These are phyloP conservation scores for Thaleichthys pacificus DNA, from an alignment of 2,797 vertebrate genomes.

Conservation along the genomic window DNA sequence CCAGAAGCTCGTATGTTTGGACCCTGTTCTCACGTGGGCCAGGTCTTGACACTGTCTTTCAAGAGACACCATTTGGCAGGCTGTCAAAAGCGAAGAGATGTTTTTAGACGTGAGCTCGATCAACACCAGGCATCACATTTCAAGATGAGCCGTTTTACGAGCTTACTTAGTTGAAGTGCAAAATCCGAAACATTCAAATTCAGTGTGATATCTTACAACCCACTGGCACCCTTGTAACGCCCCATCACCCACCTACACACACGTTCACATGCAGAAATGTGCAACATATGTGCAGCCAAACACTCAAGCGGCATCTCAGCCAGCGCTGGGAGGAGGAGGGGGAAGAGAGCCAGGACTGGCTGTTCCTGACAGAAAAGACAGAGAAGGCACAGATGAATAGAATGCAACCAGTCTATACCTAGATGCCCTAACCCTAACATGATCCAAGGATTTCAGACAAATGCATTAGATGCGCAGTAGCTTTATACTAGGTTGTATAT, in stretches of 20 bases:
- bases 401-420: neutral
- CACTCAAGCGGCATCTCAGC: slow-evolving; percentile 8
- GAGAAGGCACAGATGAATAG: neutral
- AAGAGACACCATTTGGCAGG: no score
- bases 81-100: no score
- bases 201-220: slow-evolving; percentile 7
- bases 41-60: no score
- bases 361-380: neutral
- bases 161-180: no score
- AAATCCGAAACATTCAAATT: neutral
- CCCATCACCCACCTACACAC: neutral
- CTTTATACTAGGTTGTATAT: no score
- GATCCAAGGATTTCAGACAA: no score
- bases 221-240: neutral
- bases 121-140: no score
- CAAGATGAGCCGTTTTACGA: no score
- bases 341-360: neutral
- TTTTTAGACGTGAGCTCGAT: no score
- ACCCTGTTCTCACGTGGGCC: no score
- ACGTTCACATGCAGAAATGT: slow-evolving; percentile 18
- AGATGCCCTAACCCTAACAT: neutral
- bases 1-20: no score
- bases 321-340: neutral
- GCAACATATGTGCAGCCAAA: slow-evolving; percentile 24
- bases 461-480: neutral